Evolutionary conservation across 2,888 invertebrate species (phyloP), one percentile per base, ranked within the genome.

Genomic region (Abrostola triplasia): DNA sequence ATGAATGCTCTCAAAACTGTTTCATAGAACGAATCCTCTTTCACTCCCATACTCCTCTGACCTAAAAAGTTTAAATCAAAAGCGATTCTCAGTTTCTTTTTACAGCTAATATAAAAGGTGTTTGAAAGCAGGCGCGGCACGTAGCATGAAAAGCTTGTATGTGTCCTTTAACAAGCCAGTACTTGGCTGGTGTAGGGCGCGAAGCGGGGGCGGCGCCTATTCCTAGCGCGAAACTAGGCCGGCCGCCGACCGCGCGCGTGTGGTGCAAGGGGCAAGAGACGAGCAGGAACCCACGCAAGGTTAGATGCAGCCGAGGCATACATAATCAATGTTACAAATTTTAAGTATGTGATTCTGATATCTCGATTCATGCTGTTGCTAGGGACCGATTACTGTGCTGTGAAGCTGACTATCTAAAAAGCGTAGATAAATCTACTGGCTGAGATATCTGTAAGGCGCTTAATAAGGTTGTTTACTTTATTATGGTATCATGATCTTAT

Each of bases 181-280:
- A 88, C 85, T 91, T 91, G 90, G 92, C 88, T 88, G 84, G 87
- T 85, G 84, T 88, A 89, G 90, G 89, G 89, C 87, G 87, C 85
- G 85, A 84, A 88, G 92, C 89, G 93, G 91, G 91, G 90, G 92
- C 92, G 92, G 92, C 86, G 91, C 89, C 93, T 94, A 94, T 93
- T 94, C 92, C 92, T 89, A 93, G 92, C 85, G 88, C 88, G 80
- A 92, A 94, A 92, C 92, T 94, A 94, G 94, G 94, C 92, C 94
- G 94, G 92, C 89, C 93, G 90, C 90, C 93, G 93, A 93, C 92
- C 91, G 90, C 89, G 82, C 75, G 60, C 63, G 70, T 59, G 57
- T 80, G 87, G 79, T 64, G 51, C 67, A 70, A 78, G 60, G 13
- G 41, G 74, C 11, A 49, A 77, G 76, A 70, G 64, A 38, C 38